phyloP scores from a whole-genome alignment of 2,888 invertebrate species.

The Eilema depressum region DNA sequence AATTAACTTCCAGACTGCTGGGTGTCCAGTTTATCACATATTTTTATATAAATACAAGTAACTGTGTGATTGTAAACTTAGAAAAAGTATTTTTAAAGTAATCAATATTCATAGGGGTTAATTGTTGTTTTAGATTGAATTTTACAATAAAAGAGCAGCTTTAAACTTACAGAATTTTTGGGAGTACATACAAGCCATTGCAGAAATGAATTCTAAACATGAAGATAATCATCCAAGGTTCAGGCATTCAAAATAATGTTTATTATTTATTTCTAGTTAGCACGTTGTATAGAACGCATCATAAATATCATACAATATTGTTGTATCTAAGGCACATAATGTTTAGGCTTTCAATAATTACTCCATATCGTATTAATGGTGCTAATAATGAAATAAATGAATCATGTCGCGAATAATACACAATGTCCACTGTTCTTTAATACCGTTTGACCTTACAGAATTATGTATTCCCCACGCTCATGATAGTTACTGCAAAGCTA shows the following conservation, averaged over 20 bases:
- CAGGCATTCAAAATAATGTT: conserved; percentile 82
- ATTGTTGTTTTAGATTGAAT: conserved; percentile 43
- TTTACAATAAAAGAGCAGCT: conserved; percentile 36
- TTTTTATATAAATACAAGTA: conserved; percentile 36
- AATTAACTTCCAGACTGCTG: conserved; percentile 77
- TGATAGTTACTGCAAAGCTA: conserved; percentile 77
- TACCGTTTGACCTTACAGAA: conserved; percentile 34
- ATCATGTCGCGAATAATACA: conserved; percentile 65
- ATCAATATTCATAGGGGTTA: conserved; percentile 31
- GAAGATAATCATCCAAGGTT: conserved; percentile 71
- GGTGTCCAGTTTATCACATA: conserved; percentile 61
- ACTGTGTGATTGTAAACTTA: conserved; percentile 28
- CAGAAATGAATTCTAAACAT: conserved; percentile 78
- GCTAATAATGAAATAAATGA: conserved; percentile 73
- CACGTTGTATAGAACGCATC: conserved; percentile 87
- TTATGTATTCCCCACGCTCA: conserved; percentile 62
- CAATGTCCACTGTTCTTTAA: conserved; percentile 36
- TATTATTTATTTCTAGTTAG: conserved; percentile 85
- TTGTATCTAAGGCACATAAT: conserved; percentile 88
- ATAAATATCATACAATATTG: conserved; percentile 87
- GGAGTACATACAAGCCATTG: conserved; percentile 75
- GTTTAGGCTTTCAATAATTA: conserved; percentile 87
- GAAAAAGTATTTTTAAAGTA: conserved; percentile 28
- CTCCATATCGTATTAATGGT: conserved; percentile 84
- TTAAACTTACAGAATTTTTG: conserved; percentile 57